Conservation (phyloP, 2,797 vertebrate species). For the Melanotaenia nigrans region DNA sequence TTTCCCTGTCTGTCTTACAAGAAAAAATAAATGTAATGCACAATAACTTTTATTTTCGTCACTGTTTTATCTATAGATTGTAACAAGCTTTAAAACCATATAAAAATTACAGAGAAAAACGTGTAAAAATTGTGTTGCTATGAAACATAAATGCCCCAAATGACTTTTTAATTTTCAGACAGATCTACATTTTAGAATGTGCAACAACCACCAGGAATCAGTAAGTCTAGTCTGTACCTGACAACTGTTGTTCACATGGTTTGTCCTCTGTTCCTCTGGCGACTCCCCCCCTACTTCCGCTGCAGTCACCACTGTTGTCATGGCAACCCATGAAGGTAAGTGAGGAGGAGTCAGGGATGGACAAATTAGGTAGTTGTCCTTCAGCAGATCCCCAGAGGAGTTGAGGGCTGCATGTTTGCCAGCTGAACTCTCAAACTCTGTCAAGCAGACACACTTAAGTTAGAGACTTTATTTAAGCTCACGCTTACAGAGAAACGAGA, state of each 20-base stretch:
- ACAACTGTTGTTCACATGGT: background rate
- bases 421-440: constrained; percentile 76
- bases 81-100: background rate
- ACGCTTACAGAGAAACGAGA: background rate
- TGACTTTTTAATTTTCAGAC: background rate
- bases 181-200: background rate
- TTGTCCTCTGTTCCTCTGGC: background rate
- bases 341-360: constrained; percentile 81
- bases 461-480: background rate
- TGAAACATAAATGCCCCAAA: background rate
- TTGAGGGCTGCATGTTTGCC: constrained; percentile 74
- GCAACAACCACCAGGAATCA: background rate
- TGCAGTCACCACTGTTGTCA: background rate
- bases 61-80: background rate
- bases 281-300: background rate
- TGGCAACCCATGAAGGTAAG: constrained; percentile 61
- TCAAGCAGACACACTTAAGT: background rate
- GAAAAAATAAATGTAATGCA: no score
- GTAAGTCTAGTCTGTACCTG: constrained; percentile 40
- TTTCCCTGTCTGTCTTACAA: no score
- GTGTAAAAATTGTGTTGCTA: background rate
- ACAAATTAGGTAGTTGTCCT: constrained; percentile 68
- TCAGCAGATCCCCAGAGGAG: constrained; percentile 67
- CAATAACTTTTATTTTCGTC: background rate
- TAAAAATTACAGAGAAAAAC: background rate